A percentile compares a stretch with the other conserved stretches of the same genome.
phyloP scores from a whole-genome alignment of 2,113 vertebrate genomes.

The Urocitellus parryii region DNA sequence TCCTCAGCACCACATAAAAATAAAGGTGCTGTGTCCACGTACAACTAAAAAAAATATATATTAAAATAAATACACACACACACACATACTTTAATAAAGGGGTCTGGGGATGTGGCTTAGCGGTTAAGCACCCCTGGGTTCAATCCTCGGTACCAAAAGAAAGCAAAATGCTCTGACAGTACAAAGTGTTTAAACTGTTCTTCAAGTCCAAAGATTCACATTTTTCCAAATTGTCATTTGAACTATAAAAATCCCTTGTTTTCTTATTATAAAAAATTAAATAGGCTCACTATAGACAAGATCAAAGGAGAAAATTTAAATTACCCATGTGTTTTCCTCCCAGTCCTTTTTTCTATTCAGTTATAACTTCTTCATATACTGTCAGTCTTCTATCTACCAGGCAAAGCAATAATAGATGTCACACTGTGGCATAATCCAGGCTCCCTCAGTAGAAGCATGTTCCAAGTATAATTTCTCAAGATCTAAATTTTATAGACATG shows the following conservation, averaged over 20 bases:
- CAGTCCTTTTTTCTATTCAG: constrained; percentile 4
- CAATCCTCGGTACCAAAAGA: background rate
- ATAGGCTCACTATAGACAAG: background rate
- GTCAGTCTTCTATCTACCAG: constrained; percentile 16
- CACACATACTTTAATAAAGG: too few species aligned
- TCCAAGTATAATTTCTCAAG: constrained; percentile 52
- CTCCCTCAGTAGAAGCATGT: background rate
- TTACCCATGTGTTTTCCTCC: constrained; percentile 3
- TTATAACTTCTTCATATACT: constrained; percentile 26
- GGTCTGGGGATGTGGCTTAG: too few species aligned
- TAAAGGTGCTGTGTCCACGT: too few species aligned
- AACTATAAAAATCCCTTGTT: constrained; percentile 44
- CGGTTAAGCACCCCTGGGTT: too few species aligned
- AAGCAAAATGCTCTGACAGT: constrained; percentile 55
- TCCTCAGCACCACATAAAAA: too few species aligned
- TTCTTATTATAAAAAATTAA: constrained; percentile 44
- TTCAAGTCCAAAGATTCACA: background rate
- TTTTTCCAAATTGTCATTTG: constrained; percentile 59
- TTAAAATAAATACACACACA: too few species aligned
- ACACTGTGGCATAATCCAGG: background rate
- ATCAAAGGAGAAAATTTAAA: constrained; percentile 66
- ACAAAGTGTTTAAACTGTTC: constrained; percentile 44
- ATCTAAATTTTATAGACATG: constrained; percentile 18
- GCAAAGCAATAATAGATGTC: background rate
- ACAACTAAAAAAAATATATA: too few species aligned